phyloP scores from a whole-genome alignment of 2,113 vertebrate species.

The Greenwoodochromis staneri region DNA sequence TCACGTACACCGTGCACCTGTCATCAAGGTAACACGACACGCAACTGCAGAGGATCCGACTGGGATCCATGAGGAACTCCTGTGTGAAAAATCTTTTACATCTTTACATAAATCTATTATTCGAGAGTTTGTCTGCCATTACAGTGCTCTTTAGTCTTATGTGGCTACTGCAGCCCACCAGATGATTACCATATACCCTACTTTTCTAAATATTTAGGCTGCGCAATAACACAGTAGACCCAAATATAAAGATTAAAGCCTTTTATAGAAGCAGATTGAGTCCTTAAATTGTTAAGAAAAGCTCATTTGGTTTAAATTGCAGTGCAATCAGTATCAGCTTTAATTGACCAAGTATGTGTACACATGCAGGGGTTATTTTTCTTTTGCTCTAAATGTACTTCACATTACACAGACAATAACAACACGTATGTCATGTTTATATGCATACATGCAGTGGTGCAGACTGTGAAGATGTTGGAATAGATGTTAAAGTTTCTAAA shows the following conservation, averaged over 20 bases:
- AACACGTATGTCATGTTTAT: background rate
- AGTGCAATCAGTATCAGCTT: background rate
- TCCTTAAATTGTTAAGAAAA: background rate
- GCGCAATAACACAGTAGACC: background rate
- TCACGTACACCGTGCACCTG: slow-evolving; percentile 57
- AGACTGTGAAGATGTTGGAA: background rate
- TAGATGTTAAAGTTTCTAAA: background rate
- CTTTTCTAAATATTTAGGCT: background rate
- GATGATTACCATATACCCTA: background rate
- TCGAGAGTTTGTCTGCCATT: background rate
- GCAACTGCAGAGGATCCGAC: background rate
- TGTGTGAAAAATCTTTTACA: background rate
- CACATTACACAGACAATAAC: background rate
- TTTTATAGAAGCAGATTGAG: background rate
- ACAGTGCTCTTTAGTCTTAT: background rate
- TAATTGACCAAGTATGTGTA: background rate
- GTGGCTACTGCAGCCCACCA: background rate
- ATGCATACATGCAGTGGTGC: background rate
- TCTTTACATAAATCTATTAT: background rate
- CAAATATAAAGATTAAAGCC: background rate
- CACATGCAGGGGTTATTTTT: background rate
- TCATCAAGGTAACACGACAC: slow-evolving; percentile 59
- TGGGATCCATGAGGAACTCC: background rate
- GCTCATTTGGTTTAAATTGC: background rate
- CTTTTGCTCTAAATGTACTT: background rate